Evolutionary conservation across 2,888 invertebrate genomes (phyloP), one percentile per base, ranked within the genome.

Genomic region (Monochamus alternatus): DNA sequence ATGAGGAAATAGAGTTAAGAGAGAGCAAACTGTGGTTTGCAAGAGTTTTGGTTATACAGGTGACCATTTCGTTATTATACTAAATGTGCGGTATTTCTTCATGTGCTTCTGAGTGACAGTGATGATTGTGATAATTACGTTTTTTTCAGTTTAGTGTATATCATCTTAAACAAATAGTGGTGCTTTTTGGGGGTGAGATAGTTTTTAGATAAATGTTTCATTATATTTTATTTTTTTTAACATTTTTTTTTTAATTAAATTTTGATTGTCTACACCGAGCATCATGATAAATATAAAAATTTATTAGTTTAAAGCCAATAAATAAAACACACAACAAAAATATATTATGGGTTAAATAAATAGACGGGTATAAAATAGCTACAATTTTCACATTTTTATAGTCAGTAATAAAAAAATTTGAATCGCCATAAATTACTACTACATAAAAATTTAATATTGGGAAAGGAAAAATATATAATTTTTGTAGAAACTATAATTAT

Each of bases 1-100:
- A 82, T 79, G 77, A 82, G 62, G 63, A 76, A 73, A 73, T 66
- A 73, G 59, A 75, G 65, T 67, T 63, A 75, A 68, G 73, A 70
- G 58, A 73, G 60, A 75, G 72, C 73, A 68, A 67, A 63, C 62
- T 73, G 75, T 75, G 51, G 60, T 63, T 75, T 66, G 65, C 55
- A 64, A 76, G 76, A 67, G 66, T 75, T 66, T 65, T 38, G 70
- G 74, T 71, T 68, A 52, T 76, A 30, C 70, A 74, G 71, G 75
- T 76, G 71, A 67, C 68, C 71, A 73, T 63, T 31, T 69, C 71
- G 32, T 69, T 69, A 58, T 68, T 58, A 68, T 59, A 58, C 38
- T 66, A 66, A 66, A 47, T 66, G 30, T 58, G 43, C 8, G 38
- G 62, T 43, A 38, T 8, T 47, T 47, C 14, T 55, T 55, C n/a